Evolutionary conservation across 2,888 invertebrate species (phyloP), one percentile per base, ranked within the genome.

Genomic region (Drosophila parthenogenetica): DNA sequence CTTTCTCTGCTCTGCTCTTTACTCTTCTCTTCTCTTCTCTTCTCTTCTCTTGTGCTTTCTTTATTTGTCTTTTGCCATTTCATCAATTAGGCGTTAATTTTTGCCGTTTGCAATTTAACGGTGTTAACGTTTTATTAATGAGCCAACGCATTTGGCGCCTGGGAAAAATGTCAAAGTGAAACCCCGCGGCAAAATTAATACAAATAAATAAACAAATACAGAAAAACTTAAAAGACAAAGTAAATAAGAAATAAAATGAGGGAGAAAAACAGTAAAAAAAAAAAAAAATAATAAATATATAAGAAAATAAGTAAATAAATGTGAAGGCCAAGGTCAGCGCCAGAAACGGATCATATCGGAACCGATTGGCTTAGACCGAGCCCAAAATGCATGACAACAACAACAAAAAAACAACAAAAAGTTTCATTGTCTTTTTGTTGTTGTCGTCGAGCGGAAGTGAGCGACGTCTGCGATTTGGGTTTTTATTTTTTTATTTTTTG

Each of bases 1-100:
- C 19, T 61, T 19, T 29, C 22, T 1, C 16, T 8, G 3, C 5
- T 51, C 42, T 40, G 17, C 46, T 29, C 16, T n/a, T 13, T 10
- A 5, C 19, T 43, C 14, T 29, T 2, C 35, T n/a, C 45, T 29
- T 7, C n/a, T 37, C 5, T 8, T 5, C 17, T 2, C 13, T 4
- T 60, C 25, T 49, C 25, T 62, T 16, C 42, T 35, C 7, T 14
- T 16, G 4, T 35, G 55, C 11, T 50, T 55, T 43, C 25, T 57
- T 37, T 49, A 35, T 57, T 68, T 48, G 58, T 62, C 63, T 74
- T 77, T 69, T 69, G 72, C 68, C 73, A 71, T 76, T 81, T 87
- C 85, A 78, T 84, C 87, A 88, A 88, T 87, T 86, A 87, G 86
- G 77, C 87, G 82, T 87, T 87, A 84, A 84, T 84, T 84, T 84